A percentile compares a stretch with the other conserved stretches of the same genome.
Evolutionary conservation across 2,797 vertebrate species (phyloP).

Genomic region (Petrocephalus schoutedeni): DNA sequence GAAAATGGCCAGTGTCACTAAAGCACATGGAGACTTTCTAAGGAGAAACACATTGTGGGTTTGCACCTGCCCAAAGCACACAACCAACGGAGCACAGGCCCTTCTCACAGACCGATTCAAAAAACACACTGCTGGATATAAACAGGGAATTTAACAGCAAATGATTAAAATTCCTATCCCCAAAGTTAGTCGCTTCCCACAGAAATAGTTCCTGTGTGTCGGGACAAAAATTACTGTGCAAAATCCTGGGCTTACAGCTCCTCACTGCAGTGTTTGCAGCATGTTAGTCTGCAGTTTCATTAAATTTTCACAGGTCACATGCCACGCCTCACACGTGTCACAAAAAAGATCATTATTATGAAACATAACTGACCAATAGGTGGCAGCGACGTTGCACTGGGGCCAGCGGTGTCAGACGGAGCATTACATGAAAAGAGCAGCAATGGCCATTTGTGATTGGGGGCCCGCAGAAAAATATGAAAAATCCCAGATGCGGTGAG

Average conservation of each 20-base stretch:
- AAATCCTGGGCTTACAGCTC: not conserved
- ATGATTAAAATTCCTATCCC: not conserved
- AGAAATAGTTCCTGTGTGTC: not conserved
- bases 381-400: constrained; percentile 23
- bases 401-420: not conserved
- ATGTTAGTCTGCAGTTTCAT: not conserved
- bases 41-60: constrained; percentile 1
- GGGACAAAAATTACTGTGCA: not conserved
- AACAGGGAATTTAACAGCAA: not conserved
- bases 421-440: not conserved
- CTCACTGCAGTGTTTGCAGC: not conserved
- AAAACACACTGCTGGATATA: not conserved
- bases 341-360: not conserved
- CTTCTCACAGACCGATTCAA: not conserved
- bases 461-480: not conserved
- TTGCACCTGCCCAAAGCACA: not conserved
- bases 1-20: constrained; percentile 21
- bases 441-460: not conserved
- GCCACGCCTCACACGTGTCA: not conserved
- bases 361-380: constrained; percentile 20
- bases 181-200: not conserved
- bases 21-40: not conserved
- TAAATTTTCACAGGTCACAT: not conserved
- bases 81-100: not conserved
- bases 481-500: constrained; percentile 11